Base-by-base conservation (phyloP, 2,113 vertebrate genomes). In the Hassar affinis region DNA sequence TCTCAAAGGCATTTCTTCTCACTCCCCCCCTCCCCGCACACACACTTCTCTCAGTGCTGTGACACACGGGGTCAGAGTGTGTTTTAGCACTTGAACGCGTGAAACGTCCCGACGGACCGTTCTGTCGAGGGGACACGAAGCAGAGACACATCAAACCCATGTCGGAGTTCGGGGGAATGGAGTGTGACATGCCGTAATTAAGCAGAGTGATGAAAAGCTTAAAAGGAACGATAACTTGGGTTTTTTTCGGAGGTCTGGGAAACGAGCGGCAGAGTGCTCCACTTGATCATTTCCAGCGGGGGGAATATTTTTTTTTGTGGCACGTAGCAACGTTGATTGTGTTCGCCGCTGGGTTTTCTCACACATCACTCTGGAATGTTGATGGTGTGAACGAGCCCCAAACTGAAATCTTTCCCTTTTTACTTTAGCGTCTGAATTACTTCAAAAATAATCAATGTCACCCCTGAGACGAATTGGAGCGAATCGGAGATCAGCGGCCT, bases 191-290 rank as follows among this genome's bases (percentile, higher is more conserved):
- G 56, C 56, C 10, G 76, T 75, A 76, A 85, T 89, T 87, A 84
- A 79, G 80, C 45, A 80, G 33, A 14, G 86, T 80, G 80, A 90
- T 90, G 88, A 85, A 88, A 86, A 90, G 80, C 84, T 79, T 79
- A 61, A 84, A 68, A 68, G 84, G 76, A 87, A 81, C 62, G 51
- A 49, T 86, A 75, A 56, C 51, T 76, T 35, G 72, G n/a, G 33
- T 76, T 77, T 51, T 69, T 49, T 52, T 78, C 77, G 52, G 79
- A 61, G 61, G 27, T 10, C 75, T 61, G 54, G 30, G 78, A 81
- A 77, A 62, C 25, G 27, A 33, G 64, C 27, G 18, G 35, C 38
- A 33, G n/a, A 64, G n/a, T 11, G 38, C 38, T 56, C 82, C 75
- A 51, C 49, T 51, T 82, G 80, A 78, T 69, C 75, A 61, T 77